phyloP scores from a whole-genome alignment of 2,113 vertebrate genomes.

The Barbus barbus region DNA sequence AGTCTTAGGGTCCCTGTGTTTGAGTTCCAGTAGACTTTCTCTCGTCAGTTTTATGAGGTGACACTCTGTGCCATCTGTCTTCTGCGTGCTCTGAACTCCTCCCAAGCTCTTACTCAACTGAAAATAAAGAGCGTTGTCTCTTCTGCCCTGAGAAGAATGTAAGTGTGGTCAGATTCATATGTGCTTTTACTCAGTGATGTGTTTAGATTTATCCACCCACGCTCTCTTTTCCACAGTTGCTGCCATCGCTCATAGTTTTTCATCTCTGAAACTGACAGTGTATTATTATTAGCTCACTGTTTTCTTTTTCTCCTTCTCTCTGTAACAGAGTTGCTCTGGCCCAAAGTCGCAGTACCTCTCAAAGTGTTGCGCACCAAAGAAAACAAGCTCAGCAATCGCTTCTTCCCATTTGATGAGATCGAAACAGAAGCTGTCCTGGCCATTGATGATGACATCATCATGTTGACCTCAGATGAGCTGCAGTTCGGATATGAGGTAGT shows the following conservation, averaged over 20 bases:
- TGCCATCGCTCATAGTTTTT: conserved; percentile 57
- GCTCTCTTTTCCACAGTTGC: conserved; percentile 58
- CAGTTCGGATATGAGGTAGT: conserved; percentile 97
- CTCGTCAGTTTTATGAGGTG: conserved; percentile 68
- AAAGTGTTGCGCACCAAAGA: conserved; percentile 94
- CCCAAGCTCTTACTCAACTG: conserved; percentile 68
- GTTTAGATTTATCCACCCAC: conserved; percentile 53
- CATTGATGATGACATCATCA: conserved; percentile 98
- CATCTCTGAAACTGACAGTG: conserved; percentile 20
- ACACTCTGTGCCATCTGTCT: conserved; percentile 70
- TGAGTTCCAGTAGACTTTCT: conserved; percentile 53
- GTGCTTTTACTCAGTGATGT: conserved; percentile 62
- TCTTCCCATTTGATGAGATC: conserved; percentile 97
- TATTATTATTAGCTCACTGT: conserved; percentile 18
- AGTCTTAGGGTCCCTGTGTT: conserved; percentile 65
- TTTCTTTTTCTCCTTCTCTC: conserved; percentile 7
- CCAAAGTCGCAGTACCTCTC: conserved; percentile 92
- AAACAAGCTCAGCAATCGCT: conserved; percentile 98
- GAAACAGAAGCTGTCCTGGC: conserved; percentile 95
- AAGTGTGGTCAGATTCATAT: conserved; percentile 66
- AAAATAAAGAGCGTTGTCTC: conserved; percentile 60
- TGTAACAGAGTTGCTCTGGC: conserved; percentile 88
- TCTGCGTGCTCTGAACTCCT: conserved; percentile 69
- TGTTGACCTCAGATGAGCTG: conserved; percentile 96
- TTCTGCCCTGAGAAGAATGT: conserved; percentile 64